Evolutionary conservation across 2,113 vertebrate species (phyloP), one percentile per base, ranked within the genome.

Genomic region (Boleophthalmus pectinirostris): DNA sequence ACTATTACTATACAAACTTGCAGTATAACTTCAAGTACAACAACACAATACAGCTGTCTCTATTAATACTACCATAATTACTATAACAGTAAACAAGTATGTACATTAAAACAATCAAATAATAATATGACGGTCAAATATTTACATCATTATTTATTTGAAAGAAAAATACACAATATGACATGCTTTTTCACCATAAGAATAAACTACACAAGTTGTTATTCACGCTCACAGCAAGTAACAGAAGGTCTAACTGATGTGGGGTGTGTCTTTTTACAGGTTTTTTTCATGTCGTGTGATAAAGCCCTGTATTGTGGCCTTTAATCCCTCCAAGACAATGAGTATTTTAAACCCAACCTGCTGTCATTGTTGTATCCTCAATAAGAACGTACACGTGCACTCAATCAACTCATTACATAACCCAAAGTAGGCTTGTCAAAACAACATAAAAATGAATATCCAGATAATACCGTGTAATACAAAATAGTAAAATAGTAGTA

Each of bases 231-330:
- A 78, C 70, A 33, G 68, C 51, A 70, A 69, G 77, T 54, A 80
- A 85, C 65, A 70, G 74, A 78, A 80, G 70, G 72, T 75, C 73
- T 71, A 90, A 83, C 69, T 66, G 78, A 70, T 75, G 78, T 82
- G 25, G 69, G 89, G 80, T 70, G 89, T 89, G 84, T 93, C 89
- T 85, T 87, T 74, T 92, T 93, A 90, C 92, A 90, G 82, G 53
- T 9, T 69, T 58, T 46, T 79, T 58, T 46, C 79, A 77, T 73
- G 77, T 72, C 76, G 58, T 77, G 74, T 77, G 87, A 88, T 90
- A 90, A 85, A 89, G 89, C 80, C 14, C 45, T 25, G 77, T 75
- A 90, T 90, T 92, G 91, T 92, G 73, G 76, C 49, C 69, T 72
- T 80, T 88, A 90, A 92, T 89, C 88, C 85, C 68, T 72, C 79